Evolutionary conservation across 2,888 invertebrate species (phyloP).

Genomic region (Agrotis clavis): DNA sequence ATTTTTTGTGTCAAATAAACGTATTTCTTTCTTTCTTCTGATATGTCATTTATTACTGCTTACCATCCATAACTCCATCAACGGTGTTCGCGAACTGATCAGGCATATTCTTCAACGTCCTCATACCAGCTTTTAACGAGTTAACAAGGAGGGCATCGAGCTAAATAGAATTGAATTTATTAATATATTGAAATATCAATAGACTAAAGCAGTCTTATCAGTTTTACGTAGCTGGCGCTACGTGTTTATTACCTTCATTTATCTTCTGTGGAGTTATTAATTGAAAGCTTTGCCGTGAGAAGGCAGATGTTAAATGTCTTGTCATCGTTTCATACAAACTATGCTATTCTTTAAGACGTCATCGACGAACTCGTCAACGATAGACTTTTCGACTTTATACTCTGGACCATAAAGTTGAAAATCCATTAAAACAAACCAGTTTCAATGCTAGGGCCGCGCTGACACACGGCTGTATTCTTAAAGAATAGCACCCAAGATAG

Average conservation of each 20-base stretch:
- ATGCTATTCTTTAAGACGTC: too few species aligned
- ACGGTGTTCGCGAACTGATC: slow-evolving; percentile 96
- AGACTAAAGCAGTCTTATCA: not conserved
- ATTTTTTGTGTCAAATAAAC: too few species aligned
- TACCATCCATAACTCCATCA: slow-evolving; percentile 95
- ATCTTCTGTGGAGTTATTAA: not conserved
- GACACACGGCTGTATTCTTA: too few species aligned
- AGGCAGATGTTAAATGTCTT: not conserved
- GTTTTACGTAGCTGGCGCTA: not conserved
- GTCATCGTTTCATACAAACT: not conserved
- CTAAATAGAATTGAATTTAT: slow-evolving; percentile 75
- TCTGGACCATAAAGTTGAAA: too few species aligned
- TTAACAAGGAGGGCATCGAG: slow-evolving; percentile 94
- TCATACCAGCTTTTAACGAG: slow-evolving; percentile 96
- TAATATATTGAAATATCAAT: not conserved
- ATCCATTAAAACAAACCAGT: too few species aligned
- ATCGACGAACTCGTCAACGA: too few species aligned
- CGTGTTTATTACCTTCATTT: not conserved
- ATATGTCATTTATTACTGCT: slow-evolving; percentile 14
- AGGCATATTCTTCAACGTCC: slow-evolving; percentile 96
- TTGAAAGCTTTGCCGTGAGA: not conserved
- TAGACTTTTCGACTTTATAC: too few species aligned
- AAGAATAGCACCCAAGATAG: too few species aligned
- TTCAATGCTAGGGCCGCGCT: too few species aligned
- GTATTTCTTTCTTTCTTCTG: too few species aligned